phyloP scores from a whole-genome alignment of 2,113 vertebrate genomes.

The Felis chaus region DNA sequence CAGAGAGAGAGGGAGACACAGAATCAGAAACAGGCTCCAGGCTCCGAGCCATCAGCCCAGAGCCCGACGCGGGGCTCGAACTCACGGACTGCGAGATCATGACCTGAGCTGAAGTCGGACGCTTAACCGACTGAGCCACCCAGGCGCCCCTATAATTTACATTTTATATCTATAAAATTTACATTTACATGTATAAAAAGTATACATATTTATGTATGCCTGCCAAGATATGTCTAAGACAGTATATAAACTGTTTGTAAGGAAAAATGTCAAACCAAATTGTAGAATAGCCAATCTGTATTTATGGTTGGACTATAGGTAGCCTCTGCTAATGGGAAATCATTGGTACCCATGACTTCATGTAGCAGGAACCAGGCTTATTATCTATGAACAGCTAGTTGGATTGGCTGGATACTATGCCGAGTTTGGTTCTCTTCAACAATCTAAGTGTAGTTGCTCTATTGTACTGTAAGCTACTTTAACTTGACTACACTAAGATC shows the following conservation, averaged over 20 bases:
- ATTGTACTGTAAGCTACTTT: slow-evolving; percentile 52
- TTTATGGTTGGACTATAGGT: neutral
- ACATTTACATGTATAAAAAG: neutral
- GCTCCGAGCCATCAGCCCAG: no score
- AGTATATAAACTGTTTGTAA: neutral
- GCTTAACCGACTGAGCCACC: no score
- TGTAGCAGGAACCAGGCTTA: neutral
- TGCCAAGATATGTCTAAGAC: neutral
- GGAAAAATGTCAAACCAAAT: neutral
- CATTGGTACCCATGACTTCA: neutral
- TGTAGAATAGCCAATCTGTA: neutral
- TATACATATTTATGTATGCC: neutral
- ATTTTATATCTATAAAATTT: neutral
- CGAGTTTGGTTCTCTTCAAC: neutral
- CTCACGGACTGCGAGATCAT: no score
- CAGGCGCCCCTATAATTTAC: neutral
- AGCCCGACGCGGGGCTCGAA: no score
- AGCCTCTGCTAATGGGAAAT: neutral
- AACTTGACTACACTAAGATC: slow-evolving; percentile 48
- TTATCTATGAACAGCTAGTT: neutral
- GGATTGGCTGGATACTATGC: neutral
- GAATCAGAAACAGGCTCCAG: no score
- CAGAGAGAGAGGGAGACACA: no score
- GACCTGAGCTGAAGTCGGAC: no score
- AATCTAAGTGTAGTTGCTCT: neutral